Base-by-base conservation (phyloP, 2,113 vertebrate genomes). In the Tragelaphus strepsiceros region DNA sequence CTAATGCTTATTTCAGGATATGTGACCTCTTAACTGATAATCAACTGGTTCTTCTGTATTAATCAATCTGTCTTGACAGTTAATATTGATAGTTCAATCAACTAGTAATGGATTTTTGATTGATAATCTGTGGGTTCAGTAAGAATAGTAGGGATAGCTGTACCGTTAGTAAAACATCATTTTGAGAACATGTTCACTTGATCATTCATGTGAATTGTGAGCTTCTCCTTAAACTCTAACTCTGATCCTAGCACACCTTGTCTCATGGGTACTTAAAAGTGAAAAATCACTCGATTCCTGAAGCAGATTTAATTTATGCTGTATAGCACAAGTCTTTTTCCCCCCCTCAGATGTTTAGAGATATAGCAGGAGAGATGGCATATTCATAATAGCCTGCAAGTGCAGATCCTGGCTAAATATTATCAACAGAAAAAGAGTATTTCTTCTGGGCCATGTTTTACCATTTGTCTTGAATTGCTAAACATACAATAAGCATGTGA, bases 381-480 rank as follows among this genome's bases (percentile, higher is more conserved):
- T 92, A 54, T 81, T 71, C 22, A 35, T 84, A 30, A n/a, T 61
- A 91, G 43, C 32, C 74, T 88, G 62, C 2, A 90, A 97, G 67
- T 86, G 5, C 21, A 96, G 39, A 96, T n/a, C 43, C 51, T 59
- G 6, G 46, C n/a, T 94, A 88, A 95, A 85, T 94, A 77, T 81
- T 83, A 58, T 24, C 28, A 92, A 67, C 56, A 7, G 78, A 49
- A 24, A 74, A 39, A 74, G 28, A 78, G 10, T 35, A 85, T 94
- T 94, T 95, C 32, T 97, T 84, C 17, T 61, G 56, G 81, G 24
- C 14, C 6, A 62, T 54, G 5, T 90, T 96, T 92, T 35, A 71
- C 49, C 26, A 81, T 89, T 96, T 32, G 39, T 96, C 88, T 96
- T 91, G 17, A 97, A 94, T 51, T 92, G n/a, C 24, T 96, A 97